Base-by-base conservation (phyloP, 1,140 invertebrate species). In the Pseudomyrmex dendroicus region DNA sequence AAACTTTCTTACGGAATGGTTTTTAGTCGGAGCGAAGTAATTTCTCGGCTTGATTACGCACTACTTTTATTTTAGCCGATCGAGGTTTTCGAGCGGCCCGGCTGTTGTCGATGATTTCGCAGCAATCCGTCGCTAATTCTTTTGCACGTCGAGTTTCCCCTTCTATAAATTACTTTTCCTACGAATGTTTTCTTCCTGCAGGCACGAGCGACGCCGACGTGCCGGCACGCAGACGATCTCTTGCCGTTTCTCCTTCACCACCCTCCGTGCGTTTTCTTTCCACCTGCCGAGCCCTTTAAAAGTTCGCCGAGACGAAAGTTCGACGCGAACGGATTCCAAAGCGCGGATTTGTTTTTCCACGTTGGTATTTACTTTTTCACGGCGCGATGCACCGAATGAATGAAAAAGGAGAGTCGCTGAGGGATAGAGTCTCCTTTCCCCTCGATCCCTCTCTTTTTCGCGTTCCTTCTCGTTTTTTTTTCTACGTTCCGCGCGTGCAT, bases 321-420 rank as follows among this genome's bases (percentile, higher is more conserved):
- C 86, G 70, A 76, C 86, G 70, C 74, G 84, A 84, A 46, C 77
- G 84, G 90, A 90, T 92, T 92, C 84, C 89, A 89, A 89, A 89
- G 89, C 90, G 77, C 90, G 90, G 91, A 92, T 93, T 93, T 93
- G 91, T 93, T 93, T 93, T 92, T 93, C 86, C 84, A 86, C 91
- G 85, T 86, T 48, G 91, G 86, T 91, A 92, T 93, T 92, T 91
- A 91, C 91, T 91, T 92, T 91, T 91, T 92, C 86, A 92, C 87
- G 84, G 84, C 70, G 59, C 78, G 67, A 68, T 89, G 72, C 88
- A 63, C 84, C 78, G 74, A 78, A 86, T 90, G 89, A 91, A 91
- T 90, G 87, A 83, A 82, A 48, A 89, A 89, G 83, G 82, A 72
- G 48, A 76, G 17, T 50, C 25, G 56, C 63, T 59, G 77, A 82